Base-by-base conservation (phyloP, 2,113 vertebrate species). In the Phycodurus eques region DNA sequence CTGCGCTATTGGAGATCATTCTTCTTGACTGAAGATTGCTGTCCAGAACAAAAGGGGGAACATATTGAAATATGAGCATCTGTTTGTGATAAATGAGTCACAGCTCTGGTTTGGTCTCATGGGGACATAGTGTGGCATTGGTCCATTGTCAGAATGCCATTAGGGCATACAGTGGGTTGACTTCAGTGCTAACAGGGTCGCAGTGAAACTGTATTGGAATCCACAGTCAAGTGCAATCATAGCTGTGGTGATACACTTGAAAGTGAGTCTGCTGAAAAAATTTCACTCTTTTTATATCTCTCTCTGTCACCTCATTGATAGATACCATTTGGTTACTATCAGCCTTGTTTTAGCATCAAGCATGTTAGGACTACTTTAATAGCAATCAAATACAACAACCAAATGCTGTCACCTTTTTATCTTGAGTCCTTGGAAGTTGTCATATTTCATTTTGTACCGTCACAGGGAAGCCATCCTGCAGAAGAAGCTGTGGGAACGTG, bases 391-490 rank as follows among this genome's bases (percentile, higher is more conserved):
- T 39, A 39, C 35, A 17, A 51, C 17, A 8, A 6, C 15, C 17
- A 6, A 19, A 51, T 20, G 49, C 49, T 51, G 49, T 51, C 49
- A 51, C 49, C 22, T 22, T 31, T 27, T 64, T 43, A 42, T 43
- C 0, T 43, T 39, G 35, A 42, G 8, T 19, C 62, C 20, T 64
- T 35, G 13, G 62, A 64, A 64, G 35, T 88, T 90, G 87, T n/a
- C 80, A 78, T 77, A 65, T 65, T 85, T 17, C 43, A 42, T 76
- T 4, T 59, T 68, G 12, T n/a, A 33, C 64, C 1, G 15, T 59
- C 83, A 82, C 80, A 99, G 98, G 98, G 98, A 99, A 83, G 92
- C 96, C 54, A 98, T 99, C 71, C 94, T 99, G 71, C 96, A 99
- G 84, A 97, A 95, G 74, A 96, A 95, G 53, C 86, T 99, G 53